Evolutionary conservation across 2,797 vertebrate species (phyloP), one percentile per base, ranked within the genome.

Genomic region (Trematomus bernacchii): DNA sequence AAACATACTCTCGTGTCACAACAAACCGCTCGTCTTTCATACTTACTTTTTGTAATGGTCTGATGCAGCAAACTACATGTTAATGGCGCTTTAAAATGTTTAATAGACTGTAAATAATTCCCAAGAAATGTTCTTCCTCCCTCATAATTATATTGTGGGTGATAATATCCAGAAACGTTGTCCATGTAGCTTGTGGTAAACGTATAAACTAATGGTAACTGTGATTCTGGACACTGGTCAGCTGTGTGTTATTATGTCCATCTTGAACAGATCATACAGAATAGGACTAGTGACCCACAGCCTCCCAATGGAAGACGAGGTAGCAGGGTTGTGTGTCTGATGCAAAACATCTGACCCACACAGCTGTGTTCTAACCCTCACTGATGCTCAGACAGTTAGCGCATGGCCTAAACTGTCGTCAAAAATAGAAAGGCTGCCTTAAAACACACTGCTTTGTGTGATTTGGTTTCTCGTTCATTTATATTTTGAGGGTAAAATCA

Each of bases 241-340:
- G 87, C 76, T 86, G 47, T 90, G 84, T 92, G 84, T 84, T 76
- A 53, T 91, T 82, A 64, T 94, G 90, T 94, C 85, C 90, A 80
- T 94, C 93, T 91, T 92, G 93, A 94, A 96, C 95, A 96, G 96
- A 96, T 96, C 94, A 43, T 94, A 96, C 94, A 95, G 93, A 90
- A 95, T 96, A 94, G 70, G 94, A 92, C 91, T 96, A 94, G 58
- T 94, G 93, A 89, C 86, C 69, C 81, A 91, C 79, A 92, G 80
- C 88, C 89, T 85, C 85, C 87, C 88, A 85, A 76, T 87, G 92
- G 88, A 94, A 85, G 89, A 94, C 86, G 94, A 96, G 90, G 85
- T 94, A 60, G 89, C 86, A 90, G 92, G 92, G 94, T 90, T 94
- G 91, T 93, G 93, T 95, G 93, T 91, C 80, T 80, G 75, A 87